phyloP scores from a whole-genome alignment of 2,113 vertebrate species.

The Mobula birostris region DNA sequence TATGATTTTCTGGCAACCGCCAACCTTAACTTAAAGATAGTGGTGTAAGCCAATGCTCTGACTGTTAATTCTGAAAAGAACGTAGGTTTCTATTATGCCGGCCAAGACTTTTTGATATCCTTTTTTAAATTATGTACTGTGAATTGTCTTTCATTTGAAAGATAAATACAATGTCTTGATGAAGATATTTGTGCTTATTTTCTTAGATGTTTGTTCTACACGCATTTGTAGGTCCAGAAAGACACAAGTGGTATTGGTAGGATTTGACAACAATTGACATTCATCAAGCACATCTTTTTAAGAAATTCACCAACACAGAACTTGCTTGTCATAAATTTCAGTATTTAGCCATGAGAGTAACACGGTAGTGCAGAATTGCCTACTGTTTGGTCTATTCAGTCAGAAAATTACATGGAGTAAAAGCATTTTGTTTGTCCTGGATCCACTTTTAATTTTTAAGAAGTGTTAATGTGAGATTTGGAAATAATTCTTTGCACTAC shows the following conservation, averaged over 20 bases:
- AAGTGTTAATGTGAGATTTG: neutral
- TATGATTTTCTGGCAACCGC: conserved; percentile 28
- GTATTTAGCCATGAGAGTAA: neutral
- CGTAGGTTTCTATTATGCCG: conserved; percentile 27
- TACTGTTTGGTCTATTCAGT: too few relatives aligned
- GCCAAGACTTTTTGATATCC: conserved; percentile 6
- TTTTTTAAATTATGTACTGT: conserved; percentile 37
- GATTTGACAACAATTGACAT: conserved; percentile 18
- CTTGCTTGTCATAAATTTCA: neutral
- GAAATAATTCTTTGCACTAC: neutral
- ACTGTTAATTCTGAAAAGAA: conserved; percentile 30
- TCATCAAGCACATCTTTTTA: neutral
- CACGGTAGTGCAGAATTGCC: neutral
- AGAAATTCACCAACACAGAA: neutral
- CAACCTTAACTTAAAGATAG: neutral
- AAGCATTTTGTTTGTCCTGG: neutral
- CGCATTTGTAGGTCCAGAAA: neutral
- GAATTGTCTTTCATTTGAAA: conserved; percentile 32
- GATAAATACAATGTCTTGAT: conserved; percentile 36
- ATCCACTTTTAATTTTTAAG: neutral
- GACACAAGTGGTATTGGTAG: neutral
- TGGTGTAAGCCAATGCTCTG: conserved; percentile 11
- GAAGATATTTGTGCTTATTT: conserved; percentile 24
- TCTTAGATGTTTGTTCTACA: conserved; percentile 11
- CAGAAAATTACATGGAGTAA: neutral